phyloP scores from a whole-genome alignment of 2,113 vertebrate genomes.

The Origma solitaria region DNA sequence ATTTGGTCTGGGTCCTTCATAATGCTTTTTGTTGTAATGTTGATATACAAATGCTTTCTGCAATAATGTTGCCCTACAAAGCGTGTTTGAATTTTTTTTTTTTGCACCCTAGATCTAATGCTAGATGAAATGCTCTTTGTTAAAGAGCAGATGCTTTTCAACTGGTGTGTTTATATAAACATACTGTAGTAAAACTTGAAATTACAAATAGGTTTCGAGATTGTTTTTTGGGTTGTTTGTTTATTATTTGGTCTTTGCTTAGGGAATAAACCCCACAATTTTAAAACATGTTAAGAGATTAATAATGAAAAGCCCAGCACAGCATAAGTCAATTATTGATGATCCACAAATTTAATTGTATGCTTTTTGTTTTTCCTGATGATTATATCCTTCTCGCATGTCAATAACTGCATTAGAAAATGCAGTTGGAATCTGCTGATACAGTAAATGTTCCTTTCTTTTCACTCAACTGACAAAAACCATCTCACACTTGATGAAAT shows the following conservation, averaged over 20 bases:
- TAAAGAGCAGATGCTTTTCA: not conserved
- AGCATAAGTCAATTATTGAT: not conserved
- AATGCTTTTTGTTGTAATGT: conserved; percentile 35
- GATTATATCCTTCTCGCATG: not conserved
- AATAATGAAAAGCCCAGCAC: not conserved
- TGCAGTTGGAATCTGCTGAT: conserved; percentile 19
- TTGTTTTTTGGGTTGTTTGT: not conserved
- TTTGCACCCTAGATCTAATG: not conserved
- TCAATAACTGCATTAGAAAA: conserved; percentile 6
- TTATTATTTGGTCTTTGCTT: not conserved
- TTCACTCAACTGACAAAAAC: not conserved
- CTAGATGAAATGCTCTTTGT: not conserved
- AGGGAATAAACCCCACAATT: not conserved
- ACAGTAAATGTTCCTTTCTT: not conserved
- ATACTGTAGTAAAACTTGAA: not conserved
- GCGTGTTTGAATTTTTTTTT: not conserved
- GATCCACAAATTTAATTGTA: not conserved
- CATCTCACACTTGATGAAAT: conserved; percentile 18
- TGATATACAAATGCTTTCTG: conserved; percentile 35
- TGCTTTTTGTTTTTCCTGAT: not conserved
- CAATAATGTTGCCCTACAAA: not conserved
- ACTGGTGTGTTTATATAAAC: not conserved
- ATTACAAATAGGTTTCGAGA: not conserved
- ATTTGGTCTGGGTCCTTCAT: conserved; percentile 17
- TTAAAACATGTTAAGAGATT: not conserved